phyloP scores from a whole-genome alignment of 2,797 vertebrate genomes.

The Rhabdomys pumilio region DNA sequence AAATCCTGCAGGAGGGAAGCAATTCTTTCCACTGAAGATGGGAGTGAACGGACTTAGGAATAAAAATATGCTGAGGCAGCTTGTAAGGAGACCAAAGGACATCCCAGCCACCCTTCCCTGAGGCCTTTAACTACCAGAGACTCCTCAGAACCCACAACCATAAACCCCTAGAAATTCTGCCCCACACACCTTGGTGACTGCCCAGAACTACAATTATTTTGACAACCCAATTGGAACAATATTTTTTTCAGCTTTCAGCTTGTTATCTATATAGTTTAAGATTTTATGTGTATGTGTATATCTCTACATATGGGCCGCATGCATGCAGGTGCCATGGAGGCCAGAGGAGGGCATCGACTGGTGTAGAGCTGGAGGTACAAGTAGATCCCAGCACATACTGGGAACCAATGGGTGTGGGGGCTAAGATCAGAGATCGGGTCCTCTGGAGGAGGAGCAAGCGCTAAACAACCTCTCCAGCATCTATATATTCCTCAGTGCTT shows the following conservation, averaged over 20 bases:
- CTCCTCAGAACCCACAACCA: not conserved
- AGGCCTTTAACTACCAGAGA: not conserved
- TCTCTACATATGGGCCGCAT: not conserved
- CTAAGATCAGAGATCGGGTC: not conserved
- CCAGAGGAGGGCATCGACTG: not conserved
- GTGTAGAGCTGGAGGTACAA: not conserved
- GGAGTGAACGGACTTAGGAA: no score
- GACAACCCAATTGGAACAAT: rapidly evolving
- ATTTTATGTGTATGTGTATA: not conserved
- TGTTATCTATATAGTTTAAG: not conserved
- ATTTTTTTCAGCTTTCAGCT: not conserved
- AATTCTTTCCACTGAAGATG: not conserved
- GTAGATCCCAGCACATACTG: not conserved
- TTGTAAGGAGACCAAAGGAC: not conserved
- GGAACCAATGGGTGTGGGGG: not conserved
- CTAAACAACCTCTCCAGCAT: not conserved
- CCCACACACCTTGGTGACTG: not conserved
- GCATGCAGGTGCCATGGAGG: not conserved
- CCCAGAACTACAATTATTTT: not conserved
- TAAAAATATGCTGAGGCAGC: not conserved
- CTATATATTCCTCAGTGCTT: not conserved
- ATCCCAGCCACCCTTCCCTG: not conserved
- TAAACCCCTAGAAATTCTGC: not conserved
- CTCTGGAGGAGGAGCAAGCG: not conserved
- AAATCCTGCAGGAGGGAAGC: not conserved